phyloP scores from a whole-genome alignment of 2,888 invertebrate species.

The Catocala nupta region DNA sequence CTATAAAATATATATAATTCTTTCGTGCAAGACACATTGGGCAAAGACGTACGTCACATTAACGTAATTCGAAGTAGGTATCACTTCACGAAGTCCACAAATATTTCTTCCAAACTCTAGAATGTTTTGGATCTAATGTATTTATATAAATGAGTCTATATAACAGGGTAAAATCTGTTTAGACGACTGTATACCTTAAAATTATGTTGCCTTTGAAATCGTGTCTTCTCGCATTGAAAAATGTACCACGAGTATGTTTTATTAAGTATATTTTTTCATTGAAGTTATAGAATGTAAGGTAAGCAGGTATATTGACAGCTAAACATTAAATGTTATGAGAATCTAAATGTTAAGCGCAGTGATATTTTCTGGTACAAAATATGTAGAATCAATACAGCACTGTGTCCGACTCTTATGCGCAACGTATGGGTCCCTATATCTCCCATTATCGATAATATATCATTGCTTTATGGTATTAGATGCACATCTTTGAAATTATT shows the following conservation, averaged over 20 bases:
- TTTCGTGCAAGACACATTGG: too few species aligned
- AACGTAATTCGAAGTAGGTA: too few species aligned
- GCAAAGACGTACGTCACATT: too few species aligned
- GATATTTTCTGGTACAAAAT: background rate
- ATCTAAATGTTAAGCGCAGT: background rate
- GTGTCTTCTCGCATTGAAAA: conserved; percentile 48
- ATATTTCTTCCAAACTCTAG: conserved; percentile 19
- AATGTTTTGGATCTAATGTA: conserved; percentile 28
- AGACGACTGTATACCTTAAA: conserved; percentile 35
- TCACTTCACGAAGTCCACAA: background rate
- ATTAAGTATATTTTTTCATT: conserved; percentile 33
- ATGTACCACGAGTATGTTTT: conserved; percentile 45
- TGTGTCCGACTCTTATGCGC: too few species aligned
- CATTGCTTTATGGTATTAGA: too few species aligned
- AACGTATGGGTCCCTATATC: too few species aligned
- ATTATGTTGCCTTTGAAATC: conserved; percentile 51
- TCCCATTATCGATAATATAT: too few species aligned
- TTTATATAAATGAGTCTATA: conserved; percentile 27
- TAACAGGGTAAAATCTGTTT: conserved; percentile 57
- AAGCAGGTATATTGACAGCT: conserved; percentile 33
- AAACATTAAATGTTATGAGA: conserved; percentile 15
- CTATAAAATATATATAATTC: too few species aligned
- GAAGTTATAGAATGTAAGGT: conserved; percentile 25
- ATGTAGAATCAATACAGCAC: too few species aligned
- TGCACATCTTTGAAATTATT: too few species aligned